Evolutionary conservation across 2,888 invertebrate genomes (phyloP).

Genomic region (Lithophane semibrunnea): DNA sequence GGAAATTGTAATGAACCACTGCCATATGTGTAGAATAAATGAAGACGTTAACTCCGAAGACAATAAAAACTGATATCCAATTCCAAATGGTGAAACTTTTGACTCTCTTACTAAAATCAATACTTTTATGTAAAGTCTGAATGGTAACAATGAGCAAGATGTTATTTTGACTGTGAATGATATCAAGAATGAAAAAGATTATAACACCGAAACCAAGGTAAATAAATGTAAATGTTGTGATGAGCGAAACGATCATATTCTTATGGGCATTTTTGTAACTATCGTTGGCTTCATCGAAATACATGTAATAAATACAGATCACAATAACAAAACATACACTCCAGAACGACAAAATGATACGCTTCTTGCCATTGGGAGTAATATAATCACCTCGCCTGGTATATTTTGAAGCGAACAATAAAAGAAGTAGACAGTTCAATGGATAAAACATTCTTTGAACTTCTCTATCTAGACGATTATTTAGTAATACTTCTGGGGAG

Average conservation of each 20-base stretch:
- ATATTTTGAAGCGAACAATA: too few relatives aligned
- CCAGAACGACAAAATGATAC: too few relatives aligned
- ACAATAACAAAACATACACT: neutral
- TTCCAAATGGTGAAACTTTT: conserved; percentile 15
- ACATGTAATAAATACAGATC: neutral
- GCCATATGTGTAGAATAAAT: neutral
- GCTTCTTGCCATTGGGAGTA: too few relatives aligned
- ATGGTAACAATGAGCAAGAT: conserved; percentile 13
- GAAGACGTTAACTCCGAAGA: neutral
- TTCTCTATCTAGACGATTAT: too few relatives aligned
- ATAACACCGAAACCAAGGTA: neutral
- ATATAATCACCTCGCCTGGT: too few relatives aligned
- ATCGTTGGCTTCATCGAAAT: neutral
- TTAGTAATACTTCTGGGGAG: too few relatives aligned
- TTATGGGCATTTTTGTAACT: neutral
- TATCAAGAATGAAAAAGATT: conserved; percentile 9
- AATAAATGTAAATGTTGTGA: neutral
- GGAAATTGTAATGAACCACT: neutral
- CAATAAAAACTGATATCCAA: conserved; percentile 9
- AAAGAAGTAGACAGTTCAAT: too few relatives aligned
- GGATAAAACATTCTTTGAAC: too few relatives aligned
- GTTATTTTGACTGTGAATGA: conserved; percentile 14
- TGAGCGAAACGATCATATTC: neutral
- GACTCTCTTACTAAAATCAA: neutral
- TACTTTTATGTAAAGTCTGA: conserved; percentile 12